Evolutionary conservation across 2,113 vertebrate species (phyloP).

Genomic region (Pteronura brasiliensis): DNA sequence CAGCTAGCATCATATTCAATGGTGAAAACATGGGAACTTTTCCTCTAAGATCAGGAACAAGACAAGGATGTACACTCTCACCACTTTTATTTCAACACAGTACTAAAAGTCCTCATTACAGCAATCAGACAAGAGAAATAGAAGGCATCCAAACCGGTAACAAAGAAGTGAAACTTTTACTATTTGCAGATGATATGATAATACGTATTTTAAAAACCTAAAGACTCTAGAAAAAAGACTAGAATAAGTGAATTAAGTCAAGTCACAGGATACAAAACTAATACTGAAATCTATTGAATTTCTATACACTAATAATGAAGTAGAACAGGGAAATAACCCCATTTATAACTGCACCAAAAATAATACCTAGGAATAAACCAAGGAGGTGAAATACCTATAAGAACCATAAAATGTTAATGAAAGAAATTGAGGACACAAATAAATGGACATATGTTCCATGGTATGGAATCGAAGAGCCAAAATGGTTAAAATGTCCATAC

Average conservation of each 20-base stretch:
- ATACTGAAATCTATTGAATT: not conserved
- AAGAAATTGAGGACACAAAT: not conserved
- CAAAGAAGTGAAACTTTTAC: not conserved
- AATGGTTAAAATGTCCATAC: not conserved
- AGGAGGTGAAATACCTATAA: not conserved
- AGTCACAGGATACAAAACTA: not conserved
- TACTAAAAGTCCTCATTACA: not conserved
- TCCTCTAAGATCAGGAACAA: not conserved
- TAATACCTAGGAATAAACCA: not conserved
- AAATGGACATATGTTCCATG: not conserved
- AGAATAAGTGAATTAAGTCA: not conserved
- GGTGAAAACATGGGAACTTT: not conserved
- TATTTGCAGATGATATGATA: not conserved
- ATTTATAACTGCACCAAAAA: not conserved
- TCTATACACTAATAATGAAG: not conserved
- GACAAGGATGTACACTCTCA: not conserved
- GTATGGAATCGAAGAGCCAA: not conserved
- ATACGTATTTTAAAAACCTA: not conserved
- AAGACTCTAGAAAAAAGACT: not conserved
- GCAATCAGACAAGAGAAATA: not conserved
- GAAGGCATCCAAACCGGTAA: not conserved
- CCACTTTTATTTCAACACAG: not conserved
- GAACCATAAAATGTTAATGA: not conserved
- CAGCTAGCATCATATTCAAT: not conserved
- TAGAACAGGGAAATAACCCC: not conserved